Base-by-base conservation (phyloP, 2,797 vertebrate species). In the Rousettus madagascariensis region DNA sequence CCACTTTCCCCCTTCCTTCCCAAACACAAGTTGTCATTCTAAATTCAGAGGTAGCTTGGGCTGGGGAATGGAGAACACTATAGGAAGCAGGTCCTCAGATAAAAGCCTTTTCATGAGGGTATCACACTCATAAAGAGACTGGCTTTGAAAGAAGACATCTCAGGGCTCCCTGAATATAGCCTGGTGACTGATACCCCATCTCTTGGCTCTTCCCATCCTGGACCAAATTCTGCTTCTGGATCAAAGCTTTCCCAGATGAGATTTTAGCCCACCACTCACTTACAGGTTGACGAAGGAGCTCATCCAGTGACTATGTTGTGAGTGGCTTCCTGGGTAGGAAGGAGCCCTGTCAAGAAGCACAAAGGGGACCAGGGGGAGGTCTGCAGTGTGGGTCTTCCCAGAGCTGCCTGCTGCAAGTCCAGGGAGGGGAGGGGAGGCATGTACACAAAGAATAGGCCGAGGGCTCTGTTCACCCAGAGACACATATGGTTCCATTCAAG, bases 401-500 rank as follows among this genome's bases (percentile, higher is more conserved):
- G 79, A 69, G 72, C 30, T 49, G 38, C 57, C 75, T 82, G 88
- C 28, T 41, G 22, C 5, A 10, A 65, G 53, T 51, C 53, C 78
- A 28, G 63, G 43, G 43, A 36, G 2, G 63, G 19, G 30, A 28
- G 10, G 71, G 16, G 30, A 2, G 7, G 11, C 19, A 41, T 41
- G 53, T 3, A 17, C 30, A 16, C 19, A 24, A 28, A 69, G 55
- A 61, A 53, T 19, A 9, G 90, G 82, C 59, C 86, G 28, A 51
- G n/a, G 22, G 7, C n/a, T 86, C 22, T 0, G 0, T 24, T 96
- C 28, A 88, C 12, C 36, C 91, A 43, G 77, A 26, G 2, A 59
- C 59, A 71, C 24, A 94, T 13, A 68, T 3, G 41, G 57, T 86
- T 96, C 36, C 33, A 77, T 94, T 71, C 49, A 91, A 95, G 75